Percentiles rank a stretch among this genome's conserved stretches.
phyloP scores from a whole-genome alignment of 2,888 invertebrate species.

The Orchestes rusci region DNA sequence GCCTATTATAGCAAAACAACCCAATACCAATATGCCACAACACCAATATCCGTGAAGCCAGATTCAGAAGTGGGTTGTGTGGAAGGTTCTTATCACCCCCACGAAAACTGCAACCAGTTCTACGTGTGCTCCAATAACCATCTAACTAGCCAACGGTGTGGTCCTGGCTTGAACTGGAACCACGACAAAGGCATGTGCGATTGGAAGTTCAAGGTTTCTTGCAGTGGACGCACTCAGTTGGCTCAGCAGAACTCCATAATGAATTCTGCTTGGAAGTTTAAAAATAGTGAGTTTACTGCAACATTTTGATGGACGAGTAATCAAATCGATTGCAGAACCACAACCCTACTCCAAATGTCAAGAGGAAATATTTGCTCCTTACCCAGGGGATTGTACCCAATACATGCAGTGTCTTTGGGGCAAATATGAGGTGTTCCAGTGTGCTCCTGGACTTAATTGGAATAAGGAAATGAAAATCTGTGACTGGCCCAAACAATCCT shows the following conservation, averaged over 20 bases:
- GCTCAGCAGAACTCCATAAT: constrained; percentile 31
- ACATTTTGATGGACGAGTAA: too few relatives aligned
- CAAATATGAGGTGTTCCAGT: constrained; percentile 62
- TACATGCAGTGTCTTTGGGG: constrained; percentile 77
- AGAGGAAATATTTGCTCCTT: constrained; percentile 56
- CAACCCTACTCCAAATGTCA: constrained; percentile 51
- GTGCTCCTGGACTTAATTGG: constrained; percentile 67
- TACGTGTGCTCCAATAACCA: constrained; percentile 70
- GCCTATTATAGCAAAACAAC: constrained; percentile 19
- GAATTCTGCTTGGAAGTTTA: too few relatives aligned
- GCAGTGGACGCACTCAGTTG: constrained; percentile 40
- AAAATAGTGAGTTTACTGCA: too few relatives aligned
- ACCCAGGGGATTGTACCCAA: constrained; percentile 63
- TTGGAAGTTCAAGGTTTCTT: constrained; percentile 62
- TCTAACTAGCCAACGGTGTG: constrained; percentile 64
- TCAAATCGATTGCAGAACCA: constrained; percentile 22
- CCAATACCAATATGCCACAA: constrained; percentile 9
- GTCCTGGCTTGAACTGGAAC: constrained; percentile 70
- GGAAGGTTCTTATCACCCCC: constrained; percentile 69
- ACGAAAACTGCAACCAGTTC: constrained; percentile 66
- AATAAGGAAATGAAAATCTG: constrained; percentile 61
- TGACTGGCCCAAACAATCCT: constrained; percentile 64
- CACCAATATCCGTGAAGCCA: constrained; percentile 5
- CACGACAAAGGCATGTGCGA: constrained; percentile 62
- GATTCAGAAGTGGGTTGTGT: constrained; percentile 43